Base-by-base conservation (phyloP, 2,113 vertebrate species). In the Tyrannus savana region DNA sequence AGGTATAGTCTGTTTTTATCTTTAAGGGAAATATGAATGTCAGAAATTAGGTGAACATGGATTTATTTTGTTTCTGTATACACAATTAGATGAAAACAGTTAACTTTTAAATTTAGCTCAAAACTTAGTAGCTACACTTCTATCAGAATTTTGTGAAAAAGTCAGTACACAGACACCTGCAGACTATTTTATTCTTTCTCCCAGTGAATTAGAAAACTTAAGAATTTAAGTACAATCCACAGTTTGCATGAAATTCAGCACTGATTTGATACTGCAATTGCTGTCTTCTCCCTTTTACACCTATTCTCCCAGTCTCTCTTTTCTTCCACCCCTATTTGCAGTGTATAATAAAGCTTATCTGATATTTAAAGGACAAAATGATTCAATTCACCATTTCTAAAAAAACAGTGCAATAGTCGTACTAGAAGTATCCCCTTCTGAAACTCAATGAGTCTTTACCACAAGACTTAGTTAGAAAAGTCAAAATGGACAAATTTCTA, bases 391-490 rank as follows among this genome's bases (percentile, higher is more conserved):
- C 46, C 67, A 75, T 79, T 97, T 95, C 86, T 90, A 88, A 64
- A 55, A 89, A 95, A 95, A 76, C 60, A 93, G 86, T 95, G 71
- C 94, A 96, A 89, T 23, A 89, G 78, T 93, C 21, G 30, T 81
- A 87, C 71, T 69, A 92, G 41, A 90, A 90, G 67, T 87, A 94
- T 84, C 81, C 88, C 86, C 87, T 91, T 94, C 78, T 87, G 90
- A 94, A 96, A 90, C 42, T 93, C 84, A 89, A 7, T 52, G n/a
- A 95, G 60, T 86, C 92, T 97, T 95, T 96, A 96, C 66, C 89
- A 97, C 83, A 97, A 93, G 94, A 92, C 84, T 96, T 94, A 93
- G 64, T 95, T 95, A 97, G 74, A 98, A 97, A 98, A 97, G 92
- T 97, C 89, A 98, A 98, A 98, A 95, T 68, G 79, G 92, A 95